Conservation (phyloP, 2,113 vertebrate genomes). For the Gambusia holbrooki region DNA sequence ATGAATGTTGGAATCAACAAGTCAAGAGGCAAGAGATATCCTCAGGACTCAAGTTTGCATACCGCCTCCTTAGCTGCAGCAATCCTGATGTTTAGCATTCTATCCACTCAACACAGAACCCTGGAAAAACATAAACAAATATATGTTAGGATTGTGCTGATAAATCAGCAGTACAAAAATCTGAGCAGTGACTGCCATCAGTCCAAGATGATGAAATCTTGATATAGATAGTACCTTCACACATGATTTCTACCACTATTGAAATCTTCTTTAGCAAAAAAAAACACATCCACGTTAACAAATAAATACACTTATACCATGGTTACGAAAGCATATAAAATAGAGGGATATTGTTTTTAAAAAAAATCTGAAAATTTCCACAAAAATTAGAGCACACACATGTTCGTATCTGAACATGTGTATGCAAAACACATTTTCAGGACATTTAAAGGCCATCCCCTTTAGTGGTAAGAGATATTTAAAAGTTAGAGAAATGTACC, state of each 20-base stretch:
- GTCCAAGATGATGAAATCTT: neutral
- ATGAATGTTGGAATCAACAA: slow-evolving; percentile 51
- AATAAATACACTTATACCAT: neutral
- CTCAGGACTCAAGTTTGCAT: slow-evolving; percentile 53
- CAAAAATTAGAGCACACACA: neutral
- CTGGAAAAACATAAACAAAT: slow-evolving; percentile 42
- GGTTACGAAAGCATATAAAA: neutral
- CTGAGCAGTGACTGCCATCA: neutral
- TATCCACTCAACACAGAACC: slow-evolving; percentile 11
- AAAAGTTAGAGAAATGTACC: slow-evolving; percentile 53
- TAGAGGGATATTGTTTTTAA: neutral
- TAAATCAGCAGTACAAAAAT: neutral
- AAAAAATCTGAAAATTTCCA: neutral
- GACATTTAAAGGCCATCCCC: neutral
- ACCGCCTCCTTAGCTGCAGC: slow-evolving; percentile 5
- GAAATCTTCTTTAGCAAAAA: neutral
- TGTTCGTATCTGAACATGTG: slow-evolving; percentile 11
- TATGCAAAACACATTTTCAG: neutral
- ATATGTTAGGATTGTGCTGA: slow-evolving; percentile 3
- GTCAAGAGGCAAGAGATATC: slow-evolving; percentile 12
- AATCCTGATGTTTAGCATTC: neutral
- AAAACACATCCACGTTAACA: neutral
- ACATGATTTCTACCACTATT: neutral
- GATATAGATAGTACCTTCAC: neutral
- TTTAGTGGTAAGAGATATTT: slow-evolving; percentile 9